These are phyloP conservation scores for Polyploca ridens DNA, from an alignment of 2,888 invertebrate species.

Conservation along the genomic window DNA sequence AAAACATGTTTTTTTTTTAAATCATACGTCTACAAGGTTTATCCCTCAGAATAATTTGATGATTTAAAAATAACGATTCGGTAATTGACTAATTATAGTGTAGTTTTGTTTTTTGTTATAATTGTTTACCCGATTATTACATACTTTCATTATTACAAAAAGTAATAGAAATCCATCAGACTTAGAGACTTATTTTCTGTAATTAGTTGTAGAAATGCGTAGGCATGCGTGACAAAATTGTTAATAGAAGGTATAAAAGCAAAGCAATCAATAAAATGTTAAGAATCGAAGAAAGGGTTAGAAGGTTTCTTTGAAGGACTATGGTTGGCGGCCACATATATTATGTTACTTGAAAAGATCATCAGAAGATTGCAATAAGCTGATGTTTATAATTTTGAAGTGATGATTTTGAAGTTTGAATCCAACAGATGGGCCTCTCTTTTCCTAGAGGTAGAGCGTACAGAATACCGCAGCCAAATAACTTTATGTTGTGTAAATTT, in stretches of 20 bases:
- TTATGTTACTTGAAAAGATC: background rate
- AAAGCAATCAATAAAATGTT: constrained; percentile 6
- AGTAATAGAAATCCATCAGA: background rate
- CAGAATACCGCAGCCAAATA: no score
- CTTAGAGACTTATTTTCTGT: constrained; percentile 20
- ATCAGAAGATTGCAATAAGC: background rate
- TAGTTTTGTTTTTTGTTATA: background rate
- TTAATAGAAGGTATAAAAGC: constrained; percentile 7
- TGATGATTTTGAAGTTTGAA: no score
- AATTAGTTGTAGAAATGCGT: constrained; percentile 38
- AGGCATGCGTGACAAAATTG: constrained; percentile 25
- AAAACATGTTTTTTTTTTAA: no score
- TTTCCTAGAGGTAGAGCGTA: no score
- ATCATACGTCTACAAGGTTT: background rate
- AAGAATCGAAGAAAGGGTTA: background rate
- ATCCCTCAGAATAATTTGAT: background rate
- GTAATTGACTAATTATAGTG: background rate
- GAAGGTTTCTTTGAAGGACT: background rate
- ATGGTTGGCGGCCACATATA: background rate
- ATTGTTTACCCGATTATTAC: background rate
- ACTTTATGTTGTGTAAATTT: no score
- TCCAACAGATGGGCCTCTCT: no score
- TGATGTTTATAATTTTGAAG: background rate
- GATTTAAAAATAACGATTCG: background rate
- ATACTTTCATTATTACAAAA: constrained; percentile 38